Evolutionary conservation across 2,888 invertebrate genomes (phyloP).

Genomic region (Caenorhabditis sulstoni): DNA sequence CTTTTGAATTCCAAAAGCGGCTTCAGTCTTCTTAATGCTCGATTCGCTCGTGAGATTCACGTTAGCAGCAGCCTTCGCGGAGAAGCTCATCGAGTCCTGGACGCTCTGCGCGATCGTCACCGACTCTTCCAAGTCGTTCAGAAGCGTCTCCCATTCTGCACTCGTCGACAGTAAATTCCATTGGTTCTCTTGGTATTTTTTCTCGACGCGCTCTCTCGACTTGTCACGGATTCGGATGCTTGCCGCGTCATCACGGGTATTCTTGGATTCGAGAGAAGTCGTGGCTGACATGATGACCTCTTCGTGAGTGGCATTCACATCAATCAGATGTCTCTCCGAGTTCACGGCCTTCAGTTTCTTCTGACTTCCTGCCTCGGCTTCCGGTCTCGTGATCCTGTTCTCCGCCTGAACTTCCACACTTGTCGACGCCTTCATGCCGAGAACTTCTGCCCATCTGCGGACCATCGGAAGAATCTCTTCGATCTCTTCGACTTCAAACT

Average conservation of each 20-base stretch:
- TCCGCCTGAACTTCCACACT: constrained; percentile 34
- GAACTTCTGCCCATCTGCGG: constrained; percentile 67
- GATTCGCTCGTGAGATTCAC: constrained; percentile 36
- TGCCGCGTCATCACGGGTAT: constrained; percentile 42
- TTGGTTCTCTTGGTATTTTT: constrained; percentile 66
- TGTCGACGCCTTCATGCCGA: constrained; percentile 57
- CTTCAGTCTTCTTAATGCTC: constrained; percentile 22
- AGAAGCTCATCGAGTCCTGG: constrained; percentile 64
- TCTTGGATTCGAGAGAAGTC: constrained; percentile 36
- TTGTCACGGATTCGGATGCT: constrained; percentile 57
- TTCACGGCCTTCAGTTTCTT: constrained; percentile 47
- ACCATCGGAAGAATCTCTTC: constrained; percentile 55
- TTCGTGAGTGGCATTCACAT: constrained; percentile 36
- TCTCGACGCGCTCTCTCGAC: constrained; percentile 61
- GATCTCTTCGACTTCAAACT: constrained; percentile 64
- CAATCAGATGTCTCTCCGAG: constrained; percentile 20
- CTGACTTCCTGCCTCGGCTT: constrained; percentile 24
- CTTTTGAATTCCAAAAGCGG: constrained; percentile 39
- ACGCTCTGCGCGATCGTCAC: constrained; percentile 65
- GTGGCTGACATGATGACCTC: constrained; percentile 40
- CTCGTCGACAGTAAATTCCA: constrained; percentile 66
- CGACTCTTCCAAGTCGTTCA: constrained; percentile 72
- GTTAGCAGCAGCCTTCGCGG: constrained; percentile 54
- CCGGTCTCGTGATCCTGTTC: constrained; percentile 19
- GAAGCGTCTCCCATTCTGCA: constrained; percentile 71